Conservation (phyloP, 1,140 invertebrate genomes). For the Oryctes rhinoceros region DNA sequence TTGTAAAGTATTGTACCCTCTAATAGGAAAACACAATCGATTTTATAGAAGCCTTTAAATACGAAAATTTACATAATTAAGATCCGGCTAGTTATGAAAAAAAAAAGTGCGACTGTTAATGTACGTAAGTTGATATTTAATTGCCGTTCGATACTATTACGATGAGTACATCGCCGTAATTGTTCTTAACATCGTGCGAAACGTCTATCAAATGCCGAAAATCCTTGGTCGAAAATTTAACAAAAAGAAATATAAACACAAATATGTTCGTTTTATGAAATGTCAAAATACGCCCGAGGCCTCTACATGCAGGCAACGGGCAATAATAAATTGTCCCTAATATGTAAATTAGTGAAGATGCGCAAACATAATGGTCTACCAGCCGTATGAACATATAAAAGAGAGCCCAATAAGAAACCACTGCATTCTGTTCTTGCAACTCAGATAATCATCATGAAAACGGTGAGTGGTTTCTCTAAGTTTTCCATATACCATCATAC, state of each 20-base stretch:
- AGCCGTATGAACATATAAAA: conserved; percentile 39
- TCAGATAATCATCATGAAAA: conserved; percentile 40
- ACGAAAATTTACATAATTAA: neutral
- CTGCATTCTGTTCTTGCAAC: conserved; percentile 40
- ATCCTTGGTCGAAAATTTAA: conserved; percentile 29
- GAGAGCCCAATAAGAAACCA: conserved; percentile 27
- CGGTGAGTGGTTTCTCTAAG: conserved; percentile 32
- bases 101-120: conserved; percentile 11
- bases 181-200: neutral
- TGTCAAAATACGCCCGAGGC: conserved; percentile 37
- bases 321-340: conserved; percentile 41
- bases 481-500: conserved; percentile 11
- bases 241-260: conserved; percentile 32
- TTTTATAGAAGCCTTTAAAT: too few species aligned
- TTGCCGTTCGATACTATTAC: neutral
- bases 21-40: too few species aligned
- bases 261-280: conserved; percentile 37
- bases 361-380: conserved; percentile 37
- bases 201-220: conserved; percentile 6
- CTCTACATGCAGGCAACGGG: conserved; percentile 21
- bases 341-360: conserved; percentile 41
- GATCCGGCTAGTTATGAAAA: neutral
- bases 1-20: too few species aligned
- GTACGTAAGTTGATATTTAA: neutral
- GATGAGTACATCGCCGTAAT: neutral